Evolutionary conservation across 1,140 invertebrate genomes (phyloP).

Genomic region (Lutraria rhynchaena): DNA sequence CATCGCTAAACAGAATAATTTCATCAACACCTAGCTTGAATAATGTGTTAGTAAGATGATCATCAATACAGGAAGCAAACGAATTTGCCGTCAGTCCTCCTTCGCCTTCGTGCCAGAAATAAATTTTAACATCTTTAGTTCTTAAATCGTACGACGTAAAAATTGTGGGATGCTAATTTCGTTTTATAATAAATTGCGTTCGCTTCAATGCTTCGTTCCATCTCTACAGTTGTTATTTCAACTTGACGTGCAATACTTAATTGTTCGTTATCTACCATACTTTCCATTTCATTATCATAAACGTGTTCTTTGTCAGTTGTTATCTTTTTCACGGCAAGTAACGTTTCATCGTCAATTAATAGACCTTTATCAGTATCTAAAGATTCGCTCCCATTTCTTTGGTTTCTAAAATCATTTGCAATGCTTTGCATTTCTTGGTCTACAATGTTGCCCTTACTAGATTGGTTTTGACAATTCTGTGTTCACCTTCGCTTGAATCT

Average conservation of each 20-base stretch:
- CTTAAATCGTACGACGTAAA: slow-evolving; percentile 34
- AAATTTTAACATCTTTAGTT: slow-evolving; percentile 7
- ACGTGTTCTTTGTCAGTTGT: background rate
- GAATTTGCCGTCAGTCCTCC: slow-evolving; percentile 32
- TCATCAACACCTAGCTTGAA: slow-evolving; percentile 12
- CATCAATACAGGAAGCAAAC: slow-evolving; percentile 31
- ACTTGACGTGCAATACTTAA: no score
- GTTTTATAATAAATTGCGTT: slow-evolving; percentile 53
- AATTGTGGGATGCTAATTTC: slow-evolving; percentile 44
- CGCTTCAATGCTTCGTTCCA: slow-evolving; percentile 35
- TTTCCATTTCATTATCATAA: no score
- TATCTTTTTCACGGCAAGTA: background rate
- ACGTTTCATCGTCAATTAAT: background rate
- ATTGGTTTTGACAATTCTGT: no score
- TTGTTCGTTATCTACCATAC: no score
- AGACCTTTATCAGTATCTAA: background rate
- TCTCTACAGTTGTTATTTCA: no score
- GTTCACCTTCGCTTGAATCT: no score
- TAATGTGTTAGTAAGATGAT: slow-evolving; percentile 3
- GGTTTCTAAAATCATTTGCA: no score
- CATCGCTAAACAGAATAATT: slow-evolving; percentile 35
- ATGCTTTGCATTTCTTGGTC: no score
- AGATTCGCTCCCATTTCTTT: no score
- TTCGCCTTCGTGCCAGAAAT: slow-evolving; percentile 48
- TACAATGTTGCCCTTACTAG: background rate